These are phyloP conservation scores for Pristionchus mayeri DNA, from an alignment of 2,888 invertebrate species.

Conservation along the genomic window DNA sequence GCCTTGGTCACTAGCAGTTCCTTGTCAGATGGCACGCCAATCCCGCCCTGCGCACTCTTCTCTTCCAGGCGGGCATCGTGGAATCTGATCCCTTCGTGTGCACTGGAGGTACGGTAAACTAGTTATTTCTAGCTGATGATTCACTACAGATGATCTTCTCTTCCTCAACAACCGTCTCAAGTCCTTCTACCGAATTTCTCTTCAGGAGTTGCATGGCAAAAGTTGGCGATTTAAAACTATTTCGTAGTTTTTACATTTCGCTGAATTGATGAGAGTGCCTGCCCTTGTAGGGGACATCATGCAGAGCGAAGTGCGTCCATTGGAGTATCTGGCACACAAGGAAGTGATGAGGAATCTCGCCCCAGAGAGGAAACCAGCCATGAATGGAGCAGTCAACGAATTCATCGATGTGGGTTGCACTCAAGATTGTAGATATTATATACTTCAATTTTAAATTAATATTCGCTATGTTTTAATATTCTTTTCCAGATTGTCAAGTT, in stretches of 20 bases:
- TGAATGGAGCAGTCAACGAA: background rate
- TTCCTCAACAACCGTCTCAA: slow-evolving; percentile 21
- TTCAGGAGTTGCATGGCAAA: slow-evolving; percentile 13
- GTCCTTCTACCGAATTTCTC: slow-evolving; percentile 26
- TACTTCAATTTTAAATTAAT: too few relatives aligned
- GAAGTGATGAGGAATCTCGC: background rate
- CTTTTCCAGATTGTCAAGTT: background rate
- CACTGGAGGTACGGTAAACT: background rate
- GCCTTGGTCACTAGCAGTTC: too few relatives aligned
- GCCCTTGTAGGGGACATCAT: background rate
- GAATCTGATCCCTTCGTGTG: slow-evolving; percentile 26
- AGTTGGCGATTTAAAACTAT: background rate
- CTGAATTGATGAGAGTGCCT: background rate
- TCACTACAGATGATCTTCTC: background rate
- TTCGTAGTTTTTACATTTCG: background rate
- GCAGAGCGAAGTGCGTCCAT: background rate
- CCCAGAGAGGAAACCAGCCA: background rate
- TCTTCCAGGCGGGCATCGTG: background rate
- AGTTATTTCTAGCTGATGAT: background rate
- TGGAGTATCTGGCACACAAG: slow-evolving; percentile 21
- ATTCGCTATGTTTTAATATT: too few relatives aligned
- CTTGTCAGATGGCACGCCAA: slow-evolving; percentile 3
- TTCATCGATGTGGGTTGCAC: slow-evolving; percentile 3
- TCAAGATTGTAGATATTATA: background rate
- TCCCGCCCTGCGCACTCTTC: background rate